A percentile compares a stretch with the other conserved stretches of the same genome.
These are phyloP conservation scores for Dendrolimus punctatus DNA, from an alignment of 1,140 invertebrate species.

Conservation along the genomic window DNA sequence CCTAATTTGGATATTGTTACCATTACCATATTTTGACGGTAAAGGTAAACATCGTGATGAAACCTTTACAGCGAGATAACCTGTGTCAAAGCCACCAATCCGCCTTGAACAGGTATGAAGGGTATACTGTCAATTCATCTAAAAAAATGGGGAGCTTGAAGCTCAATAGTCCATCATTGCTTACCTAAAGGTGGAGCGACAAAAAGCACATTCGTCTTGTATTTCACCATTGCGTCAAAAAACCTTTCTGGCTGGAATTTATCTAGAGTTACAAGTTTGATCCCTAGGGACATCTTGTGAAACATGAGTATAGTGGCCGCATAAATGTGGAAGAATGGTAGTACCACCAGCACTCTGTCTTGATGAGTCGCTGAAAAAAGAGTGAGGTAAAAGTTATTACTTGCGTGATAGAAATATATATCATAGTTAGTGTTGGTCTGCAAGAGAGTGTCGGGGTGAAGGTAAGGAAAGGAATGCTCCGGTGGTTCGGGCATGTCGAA, in stretches of 20 bases:
- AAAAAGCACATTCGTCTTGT: conserved; percentile 73
- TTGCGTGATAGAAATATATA: background rate
- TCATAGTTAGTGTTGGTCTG: too few relatives aligned
- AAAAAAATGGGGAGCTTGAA: too few relatives aligned
- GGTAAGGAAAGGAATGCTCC: too few relatives aligned
- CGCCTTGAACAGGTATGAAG: too few relatives aligned
- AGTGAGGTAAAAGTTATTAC: background rate
- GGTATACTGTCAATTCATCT: too few relatives aligned
- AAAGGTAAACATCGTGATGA: too few relatives aligned
- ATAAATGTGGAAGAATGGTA: conserved; percentile 93
- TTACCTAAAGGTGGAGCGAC: conserved; percentile 76
- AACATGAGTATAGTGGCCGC: conserved; percentile 77
- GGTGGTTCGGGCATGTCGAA: too few relatives aligned
- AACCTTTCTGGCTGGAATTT: conserved; percentile 80
- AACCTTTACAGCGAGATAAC: too few relatives aligned
- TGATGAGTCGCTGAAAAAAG: conserved; percentile 69
- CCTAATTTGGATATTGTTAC: too few relatives aligned
- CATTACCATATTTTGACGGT: too few relatives aligned
- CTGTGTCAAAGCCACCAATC: too few relatives aligned
- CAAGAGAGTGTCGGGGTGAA: too few relatives aligned
- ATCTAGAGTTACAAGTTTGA: conserved; percentile 79
- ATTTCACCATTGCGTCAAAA: conserved; percentile 71
- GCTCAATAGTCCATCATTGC: conserved; percentile 3
- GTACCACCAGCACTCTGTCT: conserved; percentile 74
- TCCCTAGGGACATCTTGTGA: conserved; percentile 74